Evolutionary conservation across 2,888 invertebrate species (phyloP), one percentile per base, ranked within the genome.

Genomic region (Seira musarum): DNA sequence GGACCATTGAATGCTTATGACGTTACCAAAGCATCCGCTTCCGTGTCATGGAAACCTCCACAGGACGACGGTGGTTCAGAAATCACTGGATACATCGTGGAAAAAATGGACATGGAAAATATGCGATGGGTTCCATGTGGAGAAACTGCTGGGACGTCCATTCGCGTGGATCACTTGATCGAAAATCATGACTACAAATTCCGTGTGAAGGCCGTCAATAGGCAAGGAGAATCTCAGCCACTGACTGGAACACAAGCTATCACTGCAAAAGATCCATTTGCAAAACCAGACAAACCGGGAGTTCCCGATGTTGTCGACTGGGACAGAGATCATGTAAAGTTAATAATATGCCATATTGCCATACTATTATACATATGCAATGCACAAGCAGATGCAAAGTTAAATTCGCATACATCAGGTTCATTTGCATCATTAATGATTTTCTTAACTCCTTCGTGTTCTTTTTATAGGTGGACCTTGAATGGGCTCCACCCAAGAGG

Each of bases 101-200:
- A 99, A 90, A 98, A 98, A 90, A 95, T 97, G 94, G 98, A 98
- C 88, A 92, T 92, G 0, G 91, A 93, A 40, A 94, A 95, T 24
- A 97, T 96, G 1, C 93, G 94, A 87, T 96, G 96, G 96, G 92
- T 93, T 19, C 96, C 96, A 0, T 96, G 95, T 80, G 89, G 89
- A n/a, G 86, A 83, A 24, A 85, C 83, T 25, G 87, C 86, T 57
- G 94, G 95, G 0, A 92, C 94, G 0, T 95, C 96, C 87, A 94
- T 94, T 84, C 94, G 94, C 85, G 92, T 97, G 30, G 94, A 93
- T 84, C 98, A 97, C 60, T 91, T 99, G 15, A 96, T 97, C 89
- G 96, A 97, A 73, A 96, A 96, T 85, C 96, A 96, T 89, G 95
- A 97, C 81, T 99, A 99, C 90, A 95, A 98, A 89, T 99, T 99